Conservation (phyloP, 2,888 invertebrate species). For the Ectobius pallidus region DNA sequence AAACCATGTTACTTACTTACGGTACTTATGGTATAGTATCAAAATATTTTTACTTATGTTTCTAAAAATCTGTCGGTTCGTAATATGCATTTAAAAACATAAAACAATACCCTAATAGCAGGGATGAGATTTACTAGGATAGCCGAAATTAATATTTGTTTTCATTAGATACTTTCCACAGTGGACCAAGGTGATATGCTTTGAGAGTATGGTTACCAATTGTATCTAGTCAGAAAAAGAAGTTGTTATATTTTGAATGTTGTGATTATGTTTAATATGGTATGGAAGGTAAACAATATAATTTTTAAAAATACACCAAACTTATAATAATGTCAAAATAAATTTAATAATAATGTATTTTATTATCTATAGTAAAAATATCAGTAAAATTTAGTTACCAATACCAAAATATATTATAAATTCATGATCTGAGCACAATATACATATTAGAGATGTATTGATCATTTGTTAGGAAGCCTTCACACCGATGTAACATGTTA, state of each 20-base stretch:
- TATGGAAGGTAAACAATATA: background rate
- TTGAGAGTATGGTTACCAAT: conserved; percentile 1
- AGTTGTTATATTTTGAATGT: background rate
- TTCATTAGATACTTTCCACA: background rate
- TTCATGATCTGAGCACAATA: no score
- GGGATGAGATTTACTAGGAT: background rate
- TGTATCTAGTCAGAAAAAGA: conserved; percentile 14
- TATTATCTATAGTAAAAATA: no score
- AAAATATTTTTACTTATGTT: background rate
- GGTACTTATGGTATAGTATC: background rate
- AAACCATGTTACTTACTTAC: background rate
- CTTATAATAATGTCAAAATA: no score
- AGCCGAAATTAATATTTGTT: background rate
- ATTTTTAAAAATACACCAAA: no score
- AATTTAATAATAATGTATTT: no score
- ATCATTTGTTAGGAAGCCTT: no score
- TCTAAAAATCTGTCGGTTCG: background rate
- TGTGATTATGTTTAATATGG: conserved; percentile 21
- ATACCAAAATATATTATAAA: no score
- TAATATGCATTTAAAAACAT: background rate
- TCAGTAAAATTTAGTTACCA: no score
- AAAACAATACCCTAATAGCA: background rate
- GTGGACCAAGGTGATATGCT: conserved; percentile 10
- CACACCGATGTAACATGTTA: no score
- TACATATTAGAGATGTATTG: no score